Base-by-base conservation (phyloP, 2,113 vertebrate genomes). In the Laterallus jamaicensis region DNA sequence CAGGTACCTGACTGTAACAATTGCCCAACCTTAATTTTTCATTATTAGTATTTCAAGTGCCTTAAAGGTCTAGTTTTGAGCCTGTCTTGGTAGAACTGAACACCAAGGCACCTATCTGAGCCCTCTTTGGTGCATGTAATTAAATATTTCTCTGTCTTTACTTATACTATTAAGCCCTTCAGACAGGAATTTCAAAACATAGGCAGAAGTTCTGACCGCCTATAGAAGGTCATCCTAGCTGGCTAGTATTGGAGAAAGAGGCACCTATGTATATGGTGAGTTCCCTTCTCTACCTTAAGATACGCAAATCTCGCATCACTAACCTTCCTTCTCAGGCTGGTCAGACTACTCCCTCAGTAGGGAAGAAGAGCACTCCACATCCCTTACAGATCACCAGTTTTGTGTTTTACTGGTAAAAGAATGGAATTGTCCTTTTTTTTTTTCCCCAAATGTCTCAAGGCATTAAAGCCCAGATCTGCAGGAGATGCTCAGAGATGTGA, bases 391-490 rank as follows among this genome's bases (percentile, higher is more conserved):
- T 31, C 83, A 86, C 55, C 77, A 89, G 77, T 81, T 88, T 63
- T 0, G 0, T 75, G 12, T 81, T 92, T 86, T 75, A 84, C 47
- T 67, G 69, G 63, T 77, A 78, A 74, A 92, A 94, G 68, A 92
- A 49, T 75, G 74, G 93, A 91, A 55, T 88, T 92, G 88, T 88
- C 74, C 78, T 84, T 83, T 49, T 62, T 88, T 71, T 44, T 56
- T 11, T 1, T 1, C 0, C 39, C 22, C 56, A 44, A 89, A 81
- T 91, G 91, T 89, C 83, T 92, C 56, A 92, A 86, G 93, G 90
- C 89, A 84, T 86, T 96, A 95, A 92, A 93, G 63, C 79, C 75
- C 71, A 56, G 62, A 92, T 66, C 90, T 86, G 37, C 90, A 92
- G 70, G 75, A 88, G 88, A 81, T 94, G 63, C 92, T 93, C 54